Base-by-base conservation (phyloP, 2,797 vertebrate species). In the Poeciliopsis presidionis region DNA sequence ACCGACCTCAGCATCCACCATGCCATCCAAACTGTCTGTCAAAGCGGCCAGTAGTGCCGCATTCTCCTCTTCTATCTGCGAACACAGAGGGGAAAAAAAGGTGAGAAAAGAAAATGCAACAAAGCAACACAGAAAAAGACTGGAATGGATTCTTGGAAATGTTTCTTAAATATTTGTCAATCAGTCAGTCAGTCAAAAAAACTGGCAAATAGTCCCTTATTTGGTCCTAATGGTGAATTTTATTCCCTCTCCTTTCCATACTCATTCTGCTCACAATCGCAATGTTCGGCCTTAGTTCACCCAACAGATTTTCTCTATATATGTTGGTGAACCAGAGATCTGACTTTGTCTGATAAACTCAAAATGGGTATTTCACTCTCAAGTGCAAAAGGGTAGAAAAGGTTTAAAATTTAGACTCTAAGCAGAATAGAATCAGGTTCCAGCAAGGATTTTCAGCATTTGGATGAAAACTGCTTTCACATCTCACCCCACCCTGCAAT, bases 1-100 rank as follows among this genome's bases (percentile, higher is more conserved):
- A 90, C 96, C 95, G 86, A 96, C 97, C 94, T 97, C 95, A 2
- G 97, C 97, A 77, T 98, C 98, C 91, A 97, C 97, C 90, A 99
- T 98, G 94, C 97, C 96, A 84, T 98, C 98, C 95, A 99, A 88
- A 87, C 97, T 98, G 96, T 98, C 97, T 78, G 98, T 98, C 88
- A 99, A 96, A 4, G 97, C 98, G 72, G 97, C 97, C 85, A 99
- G 96, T 90, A 99, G 95, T 0, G 98, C 98, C 91, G 98, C 98
- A 11, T 98, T 98, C 95, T 99, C 98, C 87, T 97, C 96, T 95
- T 97, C 97, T 88, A 96, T 98, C 94, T 98, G 96, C 81, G 14
- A 11, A 79, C 45, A 51, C 57, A 65, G 16, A 22, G 33, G 8
- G 33, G 8, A 3, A 20, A 33, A 14, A 43, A 7, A n/a, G 39